Evolutionary conservation across 2,113 vertebrate genomes (phyloP), one percentile per base, ranked within the genome.

Genomic region (Collichthys lucidus): DNA sequence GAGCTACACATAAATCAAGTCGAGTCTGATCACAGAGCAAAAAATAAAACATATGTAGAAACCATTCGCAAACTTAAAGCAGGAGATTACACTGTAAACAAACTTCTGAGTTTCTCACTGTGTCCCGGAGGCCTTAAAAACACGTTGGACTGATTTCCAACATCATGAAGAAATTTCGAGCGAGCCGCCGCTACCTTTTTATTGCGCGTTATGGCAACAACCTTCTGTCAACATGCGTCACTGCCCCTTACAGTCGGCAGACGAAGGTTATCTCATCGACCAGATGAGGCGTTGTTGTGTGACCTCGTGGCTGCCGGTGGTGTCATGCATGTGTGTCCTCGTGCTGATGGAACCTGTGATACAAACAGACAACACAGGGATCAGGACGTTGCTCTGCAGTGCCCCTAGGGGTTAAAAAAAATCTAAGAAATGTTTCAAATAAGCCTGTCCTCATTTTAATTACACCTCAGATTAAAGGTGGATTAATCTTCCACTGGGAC

Each of bases 141-240:
- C 82, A 78, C 42, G 24, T 17, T 74, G 68, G 46, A 67, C 4
- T 2, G 11, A 74, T 74, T 79, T 63, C 17, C 26, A 47, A 46
- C 29, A 53, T 19, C 14, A 29, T 0, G 3, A 19, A 61, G 68
- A 31, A 11, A 20, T 31, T 5, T n/a, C n/a, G n/a, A n/a, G n/a
- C n/a, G n/a, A n/a, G n/a, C 8, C 15, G 2, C 1, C 7, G 26
- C n/a, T 59, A 35, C 50, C 17, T 57, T 29, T 67, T 42, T n/a
- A 40, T 19, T 29, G 26, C 12, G 29, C 22, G 49, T 24, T 20
- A 22, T 22, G 1, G 5, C 44, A 29, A 24, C 44, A 29, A 24
- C 22, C 46, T 0, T 4, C 22, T 71, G 46, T 55, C 55, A 46
- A 2, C 35, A 19, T 15, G 17, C 35, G 19, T 70, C 14, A 42